These are phyloP conservation scores for Lanius collurio DNA, from an alignment of 2,113 vertebrate genomes.

Conservation along the genomic window DNA sequence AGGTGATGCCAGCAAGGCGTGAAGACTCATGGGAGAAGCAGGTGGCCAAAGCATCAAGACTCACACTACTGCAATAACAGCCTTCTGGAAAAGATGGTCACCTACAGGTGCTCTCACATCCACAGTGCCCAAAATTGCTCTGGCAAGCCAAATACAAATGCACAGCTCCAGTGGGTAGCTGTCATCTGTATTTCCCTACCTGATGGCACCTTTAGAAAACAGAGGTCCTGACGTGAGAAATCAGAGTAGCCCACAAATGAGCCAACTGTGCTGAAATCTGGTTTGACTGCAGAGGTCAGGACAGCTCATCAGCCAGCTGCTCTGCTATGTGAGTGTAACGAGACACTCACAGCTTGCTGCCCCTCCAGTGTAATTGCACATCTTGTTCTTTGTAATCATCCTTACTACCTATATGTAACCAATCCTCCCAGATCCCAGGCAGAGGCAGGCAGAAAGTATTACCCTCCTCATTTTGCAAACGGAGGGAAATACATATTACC, in stretches of 20 bases:
- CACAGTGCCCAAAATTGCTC: background rate
- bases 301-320: conserved; percentile 55
- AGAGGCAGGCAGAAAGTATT: background rate
- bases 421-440: conserved; percentile 33
- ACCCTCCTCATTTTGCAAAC: background rate
- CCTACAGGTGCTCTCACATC: background rate
- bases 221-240: background rate
- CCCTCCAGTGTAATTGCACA: conserved; percentile 33
- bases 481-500: background rate
- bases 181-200: background rate
- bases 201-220: conserved; percentile 1
- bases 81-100: background rate
- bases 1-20: background rate
- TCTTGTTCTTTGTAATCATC: conserved; percentile 40
- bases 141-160: background rate
- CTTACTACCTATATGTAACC: background rate
- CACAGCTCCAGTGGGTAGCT: background rate
- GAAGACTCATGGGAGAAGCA: background rate
- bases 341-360: conserved; percentile 40
- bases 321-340: background rate
- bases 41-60: background rate
- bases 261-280: conserved; percentile 57
- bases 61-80: background rate
- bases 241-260: conserved; percentile 20
- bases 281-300: conserved; percentile 42